Conservation (phyloP, 2,113 vertebrate genomes). For the Epinephelus moara region DNA sequence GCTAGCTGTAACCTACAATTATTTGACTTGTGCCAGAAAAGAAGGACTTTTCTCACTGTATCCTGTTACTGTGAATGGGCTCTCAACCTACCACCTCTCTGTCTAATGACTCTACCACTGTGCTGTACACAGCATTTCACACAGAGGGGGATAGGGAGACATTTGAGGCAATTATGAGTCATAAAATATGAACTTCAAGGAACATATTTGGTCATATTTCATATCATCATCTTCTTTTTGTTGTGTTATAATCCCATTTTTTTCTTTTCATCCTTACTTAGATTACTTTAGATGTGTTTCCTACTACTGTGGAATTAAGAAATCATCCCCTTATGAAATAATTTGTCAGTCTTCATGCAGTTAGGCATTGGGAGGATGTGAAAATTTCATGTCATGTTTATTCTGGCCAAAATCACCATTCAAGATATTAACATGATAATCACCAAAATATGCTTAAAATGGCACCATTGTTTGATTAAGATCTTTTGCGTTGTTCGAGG, state of each 20-base stretch:
- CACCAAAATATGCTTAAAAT: no score
- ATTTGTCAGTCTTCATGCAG: neutral
- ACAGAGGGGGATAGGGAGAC: neutral
- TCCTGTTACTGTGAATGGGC: conserved; percentile 52
- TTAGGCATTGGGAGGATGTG: no score
- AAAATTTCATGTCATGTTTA: no score
- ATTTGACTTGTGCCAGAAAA: conserved; percentile 45
- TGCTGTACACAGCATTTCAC: neutral
- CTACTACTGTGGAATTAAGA: conserved; percentile 19
- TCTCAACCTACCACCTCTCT: conserved; percentile 5
- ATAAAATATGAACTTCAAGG: conserved; percentile 1
- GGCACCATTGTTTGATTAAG: no score
- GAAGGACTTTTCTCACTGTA: conserved; percentile 26
- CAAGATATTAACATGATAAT: no score
- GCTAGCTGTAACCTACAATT: conserved; percentile 46
- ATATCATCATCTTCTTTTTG: neutral
- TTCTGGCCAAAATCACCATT: no score
- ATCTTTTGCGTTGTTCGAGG: no score
- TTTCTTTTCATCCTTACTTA: conserved; percentile 1
- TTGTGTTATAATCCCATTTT: neutral
- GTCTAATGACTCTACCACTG: conserved; percentile 13
- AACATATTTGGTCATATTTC: conserved; percentile 1
- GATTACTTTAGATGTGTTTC: conserved; percentile 51
- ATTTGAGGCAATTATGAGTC: neutral
- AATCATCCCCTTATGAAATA: conserved; percentile 5